Conservation (phyloP, 2,888 invertebrate species). For the Physocephala rufipes region DNA sequence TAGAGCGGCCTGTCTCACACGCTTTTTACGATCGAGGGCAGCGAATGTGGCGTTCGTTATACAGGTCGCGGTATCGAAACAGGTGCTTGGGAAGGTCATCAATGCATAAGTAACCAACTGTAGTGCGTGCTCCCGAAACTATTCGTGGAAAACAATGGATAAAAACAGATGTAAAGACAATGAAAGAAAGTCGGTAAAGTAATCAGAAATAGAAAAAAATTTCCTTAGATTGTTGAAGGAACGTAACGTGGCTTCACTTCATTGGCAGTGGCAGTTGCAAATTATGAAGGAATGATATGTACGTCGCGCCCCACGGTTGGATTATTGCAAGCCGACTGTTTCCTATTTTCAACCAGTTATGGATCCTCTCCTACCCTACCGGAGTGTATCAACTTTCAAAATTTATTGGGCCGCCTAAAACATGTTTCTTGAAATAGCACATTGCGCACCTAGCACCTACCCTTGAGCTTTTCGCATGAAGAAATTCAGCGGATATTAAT, state of each 20-base stretch:
- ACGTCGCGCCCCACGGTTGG: no score
- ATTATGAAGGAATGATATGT: conserved; percentile 19
- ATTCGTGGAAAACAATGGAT: conserved; percentile 43
- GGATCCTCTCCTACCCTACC: no score
- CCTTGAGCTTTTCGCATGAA: conserved; percentile 66
- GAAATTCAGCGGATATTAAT: conserved; percentile 64
- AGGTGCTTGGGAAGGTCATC: conserved; percentile 81
- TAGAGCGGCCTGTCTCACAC: conserved; percentile 80
- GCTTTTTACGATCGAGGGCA: conserved; percentile 72
- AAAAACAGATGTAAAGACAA: neutral
- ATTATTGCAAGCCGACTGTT: no score
- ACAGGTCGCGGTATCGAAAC: conserved; percentile 71
- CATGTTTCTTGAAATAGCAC: neutral
- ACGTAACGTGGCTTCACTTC: no score
- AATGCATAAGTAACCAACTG: conserved; percentile 81
- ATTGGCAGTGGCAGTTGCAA: no score
- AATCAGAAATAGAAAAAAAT: no score
- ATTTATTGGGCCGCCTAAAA: no score
- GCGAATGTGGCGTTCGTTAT: conserved; percentile 63
- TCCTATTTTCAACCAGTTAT: no score
- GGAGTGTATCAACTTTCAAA: no score
- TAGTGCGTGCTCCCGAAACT: conserved; percentile 78
- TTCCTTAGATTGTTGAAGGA: no score
- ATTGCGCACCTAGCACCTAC: conserved; percentile 49
- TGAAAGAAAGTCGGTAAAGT: neutral